These are phyloP conservation scores for Thymelicus acteon DNA, from an alignment of 2,888 invertebrate genomes.

Conservation along the genomic window DNA sequence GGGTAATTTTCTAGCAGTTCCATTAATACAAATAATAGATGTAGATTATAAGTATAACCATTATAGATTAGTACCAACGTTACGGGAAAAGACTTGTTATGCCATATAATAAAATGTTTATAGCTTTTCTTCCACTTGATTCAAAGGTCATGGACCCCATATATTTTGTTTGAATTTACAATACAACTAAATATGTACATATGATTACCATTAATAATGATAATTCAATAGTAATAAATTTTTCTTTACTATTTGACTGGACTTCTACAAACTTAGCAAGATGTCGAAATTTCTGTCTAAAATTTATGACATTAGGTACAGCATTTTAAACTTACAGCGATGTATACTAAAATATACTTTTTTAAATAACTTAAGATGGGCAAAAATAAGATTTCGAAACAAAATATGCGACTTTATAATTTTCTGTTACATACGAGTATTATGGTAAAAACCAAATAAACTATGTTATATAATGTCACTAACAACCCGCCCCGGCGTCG, in stretches of 20 bases:
- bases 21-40: constrained; percentile 47
- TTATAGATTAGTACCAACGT: constrained; percentile 46
- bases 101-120: constrained; percentile 76
- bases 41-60: constrained; percentile 39
- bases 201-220: constrained; percentile 68
- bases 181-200: constrained; percentile 76
- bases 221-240: constrained; percentile 61
- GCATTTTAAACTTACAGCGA: not conserved
- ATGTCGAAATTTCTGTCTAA: constrained; percentile 20
- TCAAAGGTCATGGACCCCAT: constrained; percentile 67
- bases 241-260: constrained; percentile 25
- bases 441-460: not conserved
- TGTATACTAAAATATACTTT: not conserved
- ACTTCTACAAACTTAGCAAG: constrained; percentile 32
- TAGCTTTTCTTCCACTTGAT: constrained; percentile 76
- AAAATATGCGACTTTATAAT: not conserved
- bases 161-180: constrained; percentile 72
- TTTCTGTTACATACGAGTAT: not conserved
- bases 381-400: constrained; percentile 11
- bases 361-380: not conserved
- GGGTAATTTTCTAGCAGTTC: constrained; percentile 16
- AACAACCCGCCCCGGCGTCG: too few species aligned
- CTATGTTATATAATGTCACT: too few species aligned
- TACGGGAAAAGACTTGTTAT: constrained; percentile 61
- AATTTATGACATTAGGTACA: constrained; percentile 25